phyloP scores from a whole-genome alignment of 2,797 vertebrate genomes.

The Dryobates pubescens region DNA sequence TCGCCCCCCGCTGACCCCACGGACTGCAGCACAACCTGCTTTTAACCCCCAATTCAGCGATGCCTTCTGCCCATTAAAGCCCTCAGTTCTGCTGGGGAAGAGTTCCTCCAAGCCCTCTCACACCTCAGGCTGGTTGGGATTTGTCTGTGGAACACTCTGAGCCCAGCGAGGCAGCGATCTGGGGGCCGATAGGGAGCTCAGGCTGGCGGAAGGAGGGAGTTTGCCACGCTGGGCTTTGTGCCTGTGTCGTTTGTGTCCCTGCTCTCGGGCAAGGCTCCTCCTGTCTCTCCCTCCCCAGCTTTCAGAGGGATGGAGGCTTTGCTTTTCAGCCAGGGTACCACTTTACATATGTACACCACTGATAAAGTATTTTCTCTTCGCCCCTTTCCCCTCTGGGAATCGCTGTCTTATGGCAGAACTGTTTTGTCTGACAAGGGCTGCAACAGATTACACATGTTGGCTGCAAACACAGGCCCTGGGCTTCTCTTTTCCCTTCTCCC shows the following conservation, averaged over 20 bases:
- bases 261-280: conserved; percentile 26
- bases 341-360: conserved; percentile 78
- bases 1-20: background rate
- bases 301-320: conserved; percentile 58
- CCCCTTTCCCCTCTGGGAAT: conserved; percentile 75
- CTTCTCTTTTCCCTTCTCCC: background rate
- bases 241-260: conserved; percentile 17
- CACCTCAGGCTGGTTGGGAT: background rate
- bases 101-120: background rate
- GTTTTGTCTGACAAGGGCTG: conserved; percentile 75
- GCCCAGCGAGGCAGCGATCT: background rate
- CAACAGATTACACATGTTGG: conserved; percentile 68
- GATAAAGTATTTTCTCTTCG: conserved; percentile 78
- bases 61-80: background rate
- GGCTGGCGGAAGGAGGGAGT: background rate
- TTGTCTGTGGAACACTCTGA: background rate
- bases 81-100: background rate
- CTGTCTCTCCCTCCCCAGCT: conserved; percentile 6
- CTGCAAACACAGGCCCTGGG: conserved; percentile 62
- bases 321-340: conserved; percentile 67
- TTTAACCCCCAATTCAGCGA: background rate
- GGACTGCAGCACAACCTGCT: background rate
- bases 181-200: background rate
- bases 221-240: background rate
- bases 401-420: conserved; percentile 65